Conservation (phyloP, 1,140 invertebrate genomes). For the Atta texana region DNA sequence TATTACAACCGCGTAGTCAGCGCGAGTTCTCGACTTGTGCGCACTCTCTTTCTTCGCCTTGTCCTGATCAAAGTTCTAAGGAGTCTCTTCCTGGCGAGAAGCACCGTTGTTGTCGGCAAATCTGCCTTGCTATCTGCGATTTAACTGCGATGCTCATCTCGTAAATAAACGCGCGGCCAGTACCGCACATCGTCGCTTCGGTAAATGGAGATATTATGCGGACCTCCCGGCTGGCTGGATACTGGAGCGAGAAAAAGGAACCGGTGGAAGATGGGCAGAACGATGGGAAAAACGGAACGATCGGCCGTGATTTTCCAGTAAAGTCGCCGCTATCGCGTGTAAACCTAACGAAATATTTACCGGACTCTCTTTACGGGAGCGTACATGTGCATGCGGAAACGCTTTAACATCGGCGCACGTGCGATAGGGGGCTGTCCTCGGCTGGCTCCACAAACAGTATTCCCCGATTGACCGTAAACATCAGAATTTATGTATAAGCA, state of each 20-base stretch:
- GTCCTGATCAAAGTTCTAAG: not conserved
- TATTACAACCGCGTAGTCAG: conserved; percentile 36
- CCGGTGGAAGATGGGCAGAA: too few relatives aligned
- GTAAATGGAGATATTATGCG: conserved; percentile 66
- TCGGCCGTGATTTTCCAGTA: conserved; percentile 51
- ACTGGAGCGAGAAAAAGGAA: conserved; percentile 34
- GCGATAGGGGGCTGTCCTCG: conserved; percentile 30
- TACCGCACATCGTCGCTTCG: conserved; percentile 53
- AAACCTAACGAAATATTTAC: conserved; percentile 62
- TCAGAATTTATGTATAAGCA: conserved; percentile 35
- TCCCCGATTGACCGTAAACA: conserved; percentile 55
- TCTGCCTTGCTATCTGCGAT: conserved; percentile 37
- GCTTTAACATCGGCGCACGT: not conserved
- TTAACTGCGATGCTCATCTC: conserved; percentile 48
- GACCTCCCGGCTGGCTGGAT: conserved; percentile 48
- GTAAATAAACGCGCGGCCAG: conserved; percentile 53
- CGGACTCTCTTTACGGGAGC: conserved; percentile 11
- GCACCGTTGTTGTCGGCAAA: conserved; percentile 50
- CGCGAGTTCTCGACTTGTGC: conserved; percentile 11
- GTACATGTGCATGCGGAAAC: conserved; percentile 29
- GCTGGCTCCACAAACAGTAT: conserved; percentile 3
- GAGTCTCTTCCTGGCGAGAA: conserved; percentile 8
- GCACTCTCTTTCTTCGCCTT: conserved; percentile 37
- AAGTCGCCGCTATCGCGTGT: conserved; percentile 41
- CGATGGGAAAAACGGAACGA: conserved; percentile 14